Conservation (phyloP, 35 echinoderm and acorn worm species). For the Holothuria glaberrima region DNA sequence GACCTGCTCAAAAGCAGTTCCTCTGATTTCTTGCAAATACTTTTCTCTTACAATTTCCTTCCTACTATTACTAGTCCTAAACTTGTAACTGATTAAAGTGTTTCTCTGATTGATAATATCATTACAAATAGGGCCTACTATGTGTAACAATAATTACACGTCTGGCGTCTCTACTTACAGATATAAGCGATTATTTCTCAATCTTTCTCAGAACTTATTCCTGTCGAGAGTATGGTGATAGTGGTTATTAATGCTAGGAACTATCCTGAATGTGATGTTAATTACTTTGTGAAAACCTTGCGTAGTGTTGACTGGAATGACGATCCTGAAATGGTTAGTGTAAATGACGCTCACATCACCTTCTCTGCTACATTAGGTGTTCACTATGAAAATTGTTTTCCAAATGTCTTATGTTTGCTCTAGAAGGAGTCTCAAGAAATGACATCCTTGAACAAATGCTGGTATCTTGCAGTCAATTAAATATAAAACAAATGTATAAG, state of each 20-base stretch:
- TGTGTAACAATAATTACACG: not conserved
- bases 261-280: not conserved
- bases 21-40: not conserved
- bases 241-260: not conserved
- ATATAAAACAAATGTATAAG: not conserved
- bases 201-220: not conserved
- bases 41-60: conserved; percentile 14
- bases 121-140: not conserved
- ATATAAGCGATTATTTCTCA: too few species aligned
- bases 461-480: not conserved
- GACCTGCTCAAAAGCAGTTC: too few species aligned
- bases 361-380: not conserved
- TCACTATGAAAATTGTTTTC: not conserved
- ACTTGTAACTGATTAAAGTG: not conserved
- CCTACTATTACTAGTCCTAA: not conserved
- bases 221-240: not conserved
- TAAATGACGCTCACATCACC: not conserved
- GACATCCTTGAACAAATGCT: not conserved
- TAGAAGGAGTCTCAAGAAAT: not conserved
- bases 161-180: not conserved
- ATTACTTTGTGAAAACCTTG: not conserved
- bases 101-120: conserved; percentile 1
- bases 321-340: not conserved
- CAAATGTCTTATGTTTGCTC: not conserved
- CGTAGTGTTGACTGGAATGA: not conserved